Percentiles rank a stretch among this genome's conserved stretches.
phyloP scores from a whole-genome alignment of 2,888 invertebrate genomes.

The Pharmacophagus antenor region DNA sequence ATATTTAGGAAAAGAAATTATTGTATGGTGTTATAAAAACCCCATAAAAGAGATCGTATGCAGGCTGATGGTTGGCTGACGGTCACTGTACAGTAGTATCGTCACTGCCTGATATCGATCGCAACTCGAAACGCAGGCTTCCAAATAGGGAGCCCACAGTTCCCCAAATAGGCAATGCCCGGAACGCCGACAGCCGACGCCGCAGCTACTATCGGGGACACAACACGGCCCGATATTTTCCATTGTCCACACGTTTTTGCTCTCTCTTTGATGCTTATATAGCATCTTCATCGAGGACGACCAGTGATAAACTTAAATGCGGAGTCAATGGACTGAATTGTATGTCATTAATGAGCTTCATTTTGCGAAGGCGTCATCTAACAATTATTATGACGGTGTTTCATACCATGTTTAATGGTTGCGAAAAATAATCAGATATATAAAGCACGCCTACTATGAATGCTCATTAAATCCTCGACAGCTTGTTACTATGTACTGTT shows the following conservation, averaged over 20 bases:
- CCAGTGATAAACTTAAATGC: conserved; percentile 41
- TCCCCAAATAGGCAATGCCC: conserved; percentile 74
- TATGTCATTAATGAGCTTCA: conserved; percentile 30
- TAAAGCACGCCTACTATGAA: conserved; percentile 18
- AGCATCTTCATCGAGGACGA: conserved; percentile 52
- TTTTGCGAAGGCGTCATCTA: conserved; percentile 23
- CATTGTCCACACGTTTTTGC: conserved; percentile 70
- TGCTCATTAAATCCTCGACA: conserved; percentile 15
- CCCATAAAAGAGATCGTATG: conserved; percentile 48
- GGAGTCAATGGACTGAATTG: conserved; percentile 40
- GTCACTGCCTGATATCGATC: conserved; percentile 65
- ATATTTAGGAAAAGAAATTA: conserved; percentile 8
- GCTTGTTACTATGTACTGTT: conserved; percentile 2
- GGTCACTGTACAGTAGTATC: conserved; percentile 42
- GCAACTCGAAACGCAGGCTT: conserved; percentile 73
- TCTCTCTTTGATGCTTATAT: conserved; percentile 48
- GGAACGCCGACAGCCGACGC: conserved; percentile 46
- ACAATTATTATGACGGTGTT: conserved; percentile 19
- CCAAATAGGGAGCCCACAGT: conserved; percentile 70
- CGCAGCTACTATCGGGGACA: conserved; percentile 62
- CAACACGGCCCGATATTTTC: conserved; percentile 58
- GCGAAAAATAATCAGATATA: conserved; percentile 19
- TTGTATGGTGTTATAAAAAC: conserved; percentile 40
- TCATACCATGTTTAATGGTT: conserved; percentile 17
- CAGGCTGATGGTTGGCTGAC: conserved; percentile 60